These are phyloP conservation scores for Epinotia nisella DNA, from an alignment of 2,888 invertebrate species.

Conservation along the genomic window DNA sequence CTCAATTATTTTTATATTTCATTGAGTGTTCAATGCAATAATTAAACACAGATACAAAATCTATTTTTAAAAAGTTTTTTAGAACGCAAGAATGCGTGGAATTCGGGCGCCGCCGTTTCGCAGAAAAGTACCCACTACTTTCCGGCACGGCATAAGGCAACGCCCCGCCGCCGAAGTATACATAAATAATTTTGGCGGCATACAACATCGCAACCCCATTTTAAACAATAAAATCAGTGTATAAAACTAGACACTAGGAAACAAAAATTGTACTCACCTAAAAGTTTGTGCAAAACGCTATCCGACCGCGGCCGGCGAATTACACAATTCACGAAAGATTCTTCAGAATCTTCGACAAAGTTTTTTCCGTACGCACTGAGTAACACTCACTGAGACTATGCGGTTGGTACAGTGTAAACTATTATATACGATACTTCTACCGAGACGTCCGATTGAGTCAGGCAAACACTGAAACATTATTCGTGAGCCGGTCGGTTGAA, in stretches of 20 bases:
- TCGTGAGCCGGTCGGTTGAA: conserved; percentile 82
- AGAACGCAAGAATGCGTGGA: conserved; percentile 19
- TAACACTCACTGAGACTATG: conserved; percentile 85
- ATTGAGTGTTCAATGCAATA: not conserved
- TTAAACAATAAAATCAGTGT: conserved; percentile 3
- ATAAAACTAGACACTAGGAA: conserved; percentile 11
- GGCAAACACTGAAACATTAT: conserved; percentile 85
- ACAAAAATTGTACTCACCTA: conserved; percentile 69
- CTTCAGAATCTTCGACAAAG: conserved; percentile 85
- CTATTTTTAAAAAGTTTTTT: not conserved
- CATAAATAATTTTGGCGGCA: conserved; percentile 24
- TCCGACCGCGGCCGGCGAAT: conserved; percentile 80
- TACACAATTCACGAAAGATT: conserved; percentile 84
- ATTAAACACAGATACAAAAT: not conserved
- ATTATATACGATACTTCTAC: conserved; percentile 82
- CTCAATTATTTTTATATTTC: not conserved
- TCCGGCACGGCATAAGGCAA: conserved; percentile 39
- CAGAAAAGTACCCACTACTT: conserved; percentile 46
- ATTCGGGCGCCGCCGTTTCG: conserved; percentile 45
- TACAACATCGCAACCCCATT: conserved; percentile 20
- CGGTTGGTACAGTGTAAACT: conserved; percentile 83
- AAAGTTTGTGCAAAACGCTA: conserved; percentile 82
- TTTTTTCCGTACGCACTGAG: conserved; percentile 85
- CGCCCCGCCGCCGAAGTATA: conserved; percentile 44
- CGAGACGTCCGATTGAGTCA: conserved; percentile 83